A percentile compares a stretch with the other conserved stretches of the same genome.
These are phyloP conservation scores for Melolontha melolontha DNA, from an alignment of 2,888 invertebrate species.

Conservation along the genomic window DNA sequence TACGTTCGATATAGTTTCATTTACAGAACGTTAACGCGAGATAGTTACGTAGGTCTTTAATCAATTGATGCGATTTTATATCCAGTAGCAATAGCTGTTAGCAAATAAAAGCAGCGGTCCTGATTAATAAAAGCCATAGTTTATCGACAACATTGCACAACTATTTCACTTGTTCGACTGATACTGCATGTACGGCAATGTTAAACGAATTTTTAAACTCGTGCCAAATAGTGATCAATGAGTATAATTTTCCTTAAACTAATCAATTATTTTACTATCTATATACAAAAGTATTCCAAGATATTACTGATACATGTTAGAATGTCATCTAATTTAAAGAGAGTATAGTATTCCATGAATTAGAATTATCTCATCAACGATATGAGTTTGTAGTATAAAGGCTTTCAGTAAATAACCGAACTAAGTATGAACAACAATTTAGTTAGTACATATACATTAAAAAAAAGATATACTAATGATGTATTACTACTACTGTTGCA, in stretches of 20 bases:
- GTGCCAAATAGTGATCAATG: constrained; percentile 58
- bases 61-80: constrained; percentile 53
- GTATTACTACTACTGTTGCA: no score
- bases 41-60: constrained; percentile 50
- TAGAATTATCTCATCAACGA: no score
- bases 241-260: constrained; percentile 51
- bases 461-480: no score
- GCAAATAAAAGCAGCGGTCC: constrained; percentile 60
- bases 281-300: no score
- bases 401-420: no score
- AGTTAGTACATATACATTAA: no score
- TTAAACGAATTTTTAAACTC: constrained; percentile 55
- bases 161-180: constrained; percentile 48
- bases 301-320: no score
- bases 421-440: no score
- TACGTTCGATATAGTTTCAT: constrained; percentile 36
- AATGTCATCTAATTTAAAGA: no score
- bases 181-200: constrained; percentile 55
- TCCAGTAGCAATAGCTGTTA: constrained; percentile 62
- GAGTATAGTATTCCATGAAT: no score
- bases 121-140: constrained; percentile 47
- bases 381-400: no score
- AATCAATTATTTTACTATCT: no score
- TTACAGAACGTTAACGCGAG: constrained; percentile 22
- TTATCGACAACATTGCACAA: constrained; percentile 44